Evolutionary conservation across 2,797 vertebrate species (phyloP).

Genomic region (Alca torda): DNA sequence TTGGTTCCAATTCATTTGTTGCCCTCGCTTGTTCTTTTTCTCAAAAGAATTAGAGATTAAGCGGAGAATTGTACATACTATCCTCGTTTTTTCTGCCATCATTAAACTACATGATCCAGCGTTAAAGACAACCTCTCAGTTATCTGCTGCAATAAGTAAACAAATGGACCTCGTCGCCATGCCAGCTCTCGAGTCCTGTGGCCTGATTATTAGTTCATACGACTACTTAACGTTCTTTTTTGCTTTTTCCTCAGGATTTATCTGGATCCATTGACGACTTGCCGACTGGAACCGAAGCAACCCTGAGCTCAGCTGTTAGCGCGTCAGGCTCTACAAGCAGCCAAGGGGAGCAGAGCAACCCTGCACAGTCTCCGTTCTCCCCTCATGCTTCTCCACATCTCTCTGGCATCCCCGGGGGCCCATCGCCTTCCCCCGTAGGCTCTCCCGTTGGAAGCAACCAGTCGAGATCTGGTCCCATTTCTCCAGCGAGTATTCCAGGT

Average conservation of each 20-base stretch:
- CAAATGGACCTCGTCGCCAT: neutral
- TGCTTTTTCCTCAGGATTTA: slow-evolving; percentile 83
- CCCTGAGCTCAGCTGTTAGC: slow-evolving; percentile 86
- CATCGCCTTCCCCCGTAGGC: slow-evolving; percentile 91
- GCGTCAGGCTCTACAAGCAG: slow-evolving; percentile 88
- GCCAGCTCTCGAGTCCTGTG: neutral
- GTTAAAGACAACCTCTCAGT: neutral
- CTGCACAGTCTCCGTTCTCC: slow-evolving; percentile 92
- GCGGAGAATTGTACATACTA: neutral
- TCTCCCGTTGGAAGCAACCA: slow-evolving; percentile 92
- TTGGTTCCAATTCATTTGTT: slow-evolving; percentile 48
- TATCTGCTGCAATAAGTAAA: neutral
- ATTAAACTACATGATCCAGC: neutral
- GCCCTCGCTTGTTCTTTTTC: slow-evolving; percentile 26
- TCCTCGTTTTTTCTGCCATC: neutral
- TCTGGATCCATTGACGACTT: slow-evolving; percentile 96
- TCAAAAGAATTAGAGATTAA: slow-evolving; percentile 10
- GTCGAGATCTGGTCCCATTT: slow-evolving; percentile 91
- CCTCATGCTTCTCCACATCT: slow-evolving; percentile 92
- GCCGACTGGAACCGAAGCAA: slow-evolving; percentile 91
- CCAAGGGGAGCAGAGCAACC: slow-evolving; percentile 91
- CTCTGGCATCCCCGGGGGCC: slow-evolving; percentile 88
- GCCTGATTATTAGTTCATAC: neutral
- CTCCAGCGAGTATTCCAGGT: slow-evolving; percentile 90
- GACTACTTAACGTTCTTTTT: neutral